These are phyloP conservation scores for Drosophila busckii DNA, from an alignment of 1,140 invertebrate species.

Conservation along the genomic window DNA sequence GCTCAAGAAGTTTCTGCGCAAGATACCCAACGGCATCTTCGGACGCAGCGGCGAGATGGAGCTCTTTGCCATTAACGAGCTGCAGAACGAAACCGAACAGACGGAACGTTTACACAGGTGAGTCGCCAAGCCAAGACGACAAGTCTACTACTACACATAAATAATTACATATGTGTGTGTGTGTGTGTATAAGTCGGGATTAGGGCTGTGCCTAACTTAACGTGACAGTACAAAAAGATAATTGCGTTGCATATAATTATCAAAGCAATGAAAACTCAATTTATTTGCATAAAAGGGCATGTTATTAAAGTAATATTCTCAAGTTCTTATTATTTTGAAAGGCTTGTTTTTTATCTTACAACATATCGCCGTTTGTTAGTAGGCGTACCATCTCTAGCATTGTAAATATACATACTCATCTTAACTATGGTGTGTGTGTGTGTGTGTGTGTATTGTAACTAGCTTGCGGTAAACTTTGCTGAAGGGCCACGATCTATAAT, in stretches of 20 bases:
- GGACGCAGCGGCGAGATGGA: constrained; percentile 92
- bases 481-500: constrained; percentile 75
- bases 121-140: constrained; percentile 33
- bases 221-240: constrained; percentile 2
- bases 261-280: too few species aligned
- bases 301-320: too few species aligned
- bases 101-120: constrained; percentile 95
- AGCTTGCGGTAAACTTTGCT: constrained; percentile 75
- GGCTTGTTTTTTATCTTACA: too few species aligned
- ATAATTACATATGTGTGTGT: background rate
- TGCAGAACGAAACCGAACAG: constrained; percentile 89
- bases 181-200: too few species aligned
- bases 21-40: constrained; percentile 98
- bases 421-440: constrained; percentile 2
- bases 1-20: constrained; percentile 97
- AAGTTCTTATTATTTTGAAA: too few species aligned
- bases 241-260: too few species aligned
- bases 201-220: background rate
- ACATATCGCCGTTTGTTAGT: constrained; percentile 13
- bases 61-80: constrained; percentile 92
- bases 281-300: too few species aligned
- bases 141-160: background rate
- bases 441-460: constrained; percentile 52
- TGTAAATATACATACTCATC: constrained; percentile 27
- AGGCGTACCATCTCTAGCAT: constrained; percentile 21